Conservation (phyloP, 1,140 invertebrate genomes). For the Rhagoletis zephyria region DNA sequence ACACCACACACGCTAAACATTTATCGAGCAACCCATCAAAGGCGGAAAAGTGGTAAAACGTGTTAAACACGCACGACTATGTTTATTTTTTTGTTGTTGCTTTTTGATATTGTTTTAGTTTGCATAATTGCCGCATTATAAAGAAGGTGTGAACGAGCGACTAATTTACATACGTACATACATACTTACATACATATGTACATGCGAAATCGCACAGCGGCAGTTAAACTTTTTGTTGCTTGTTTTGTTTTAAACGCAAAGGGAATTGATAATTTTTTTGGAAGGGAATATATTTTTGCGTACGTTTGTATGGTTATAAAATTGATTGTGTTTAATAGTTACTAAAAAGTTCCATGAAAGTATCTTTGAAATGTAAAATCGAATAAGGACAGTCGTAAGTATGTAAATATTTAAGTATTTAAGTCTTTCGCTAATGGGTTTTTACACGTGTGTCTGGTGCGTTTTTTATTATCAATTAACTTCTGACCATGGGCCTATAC, state of each 20-base stretch:
- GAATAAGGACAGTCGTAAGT: no score
- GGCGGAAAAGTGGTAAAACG: slow-evolving; percentile 38
- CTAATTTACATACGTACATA: neutral
- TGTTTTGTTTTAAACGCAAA: neutral
- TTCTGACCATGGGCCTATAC: no score
- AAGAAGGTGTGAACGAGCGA: slow-evolving; percentile 43
- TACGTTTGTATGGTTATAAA: neutral
- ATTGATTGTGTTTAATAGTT: no score
- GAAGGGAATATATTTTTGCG: neutral
- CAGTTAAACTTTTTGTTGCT: neutral
- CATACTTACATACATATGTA: neutral
- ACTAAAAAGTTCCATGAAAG: no score
- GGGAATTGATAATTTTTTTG: neutral
- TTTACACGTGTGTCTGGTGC: no score
- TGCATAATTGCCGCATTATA: slow-evolving; percentile 28
- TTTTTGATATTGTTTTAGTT: neutral
- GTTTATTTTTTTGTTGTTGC: no score
- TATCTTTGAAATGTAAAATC: no score
- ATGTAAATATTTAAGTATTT: no score
- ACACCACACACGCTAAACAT: neutral
- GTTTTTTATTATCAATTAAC: no score
- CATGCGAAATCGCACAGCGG: neutral
- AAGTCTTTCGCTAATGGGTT: no score
- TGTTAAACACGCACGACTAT: slow-evolving; percentile 11
- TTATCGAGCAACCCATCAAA: neutral